These are phyloP conservation scores for Chironomus tentans DNA, from an alignment of 2,888 invertebrate genomes.

Conservation along the genomic window DNA sequence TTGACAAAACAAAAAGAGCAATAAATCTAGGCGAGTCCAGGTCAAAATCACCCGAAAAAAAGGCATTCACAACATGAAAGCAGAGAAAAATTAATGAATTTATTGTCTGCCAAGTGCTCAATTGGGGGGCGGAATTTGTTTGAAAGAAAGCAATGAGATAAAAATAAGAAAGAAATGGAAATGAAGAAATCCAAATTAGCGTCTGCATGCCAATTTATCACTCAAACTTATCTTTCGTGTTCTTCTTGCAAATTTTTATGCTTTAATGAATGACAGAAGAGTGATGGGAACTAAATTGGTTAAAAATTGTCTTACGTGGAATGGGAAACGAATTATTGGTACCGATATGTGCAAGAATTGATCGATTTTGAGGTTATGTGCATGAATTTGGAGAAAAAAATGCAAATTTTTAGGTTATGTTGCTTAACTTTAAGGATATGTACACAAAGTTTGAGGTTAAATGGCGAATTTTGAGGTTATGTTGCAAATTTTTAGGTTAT, in stretches of 20 bases:
- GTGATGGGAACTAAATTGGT: too few relatives aligned
- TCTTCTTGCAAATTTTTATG: background rate
- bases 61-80: too few relatives aligned
- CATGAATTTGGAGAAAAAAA: too few relatives aligned
- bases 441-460: background rate
- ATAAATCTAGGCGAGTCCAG: background rate
- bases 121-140: background rate
- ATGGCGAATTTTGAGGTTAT: background rate
- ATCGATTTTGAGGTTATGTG: too few relatives aligned
- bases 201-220: background rate
- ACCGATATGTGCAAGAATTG: too few relatives aligned
- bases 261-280: background rate
- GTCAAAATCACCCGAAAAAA: background rate
- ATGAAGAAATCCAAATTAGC: background rate
- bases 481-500: background rate
- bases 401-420: too few relatives aligned
- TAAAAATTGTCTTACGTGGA: too few relatives aligned
- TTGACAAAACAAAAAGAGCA: background rate
- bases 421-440: background rate
- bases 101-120: conserved; percentile 8
- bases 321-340: too few relatives aligned
- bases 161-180: background rate
- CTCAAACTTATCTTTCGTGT: background rate
- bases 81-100: background rate
- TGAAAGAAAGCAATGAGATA: background rate